Evolutionary conservation across 2,888 invertebrate species (phyloP).

Genomic region (Phengaris arion): DNA sequence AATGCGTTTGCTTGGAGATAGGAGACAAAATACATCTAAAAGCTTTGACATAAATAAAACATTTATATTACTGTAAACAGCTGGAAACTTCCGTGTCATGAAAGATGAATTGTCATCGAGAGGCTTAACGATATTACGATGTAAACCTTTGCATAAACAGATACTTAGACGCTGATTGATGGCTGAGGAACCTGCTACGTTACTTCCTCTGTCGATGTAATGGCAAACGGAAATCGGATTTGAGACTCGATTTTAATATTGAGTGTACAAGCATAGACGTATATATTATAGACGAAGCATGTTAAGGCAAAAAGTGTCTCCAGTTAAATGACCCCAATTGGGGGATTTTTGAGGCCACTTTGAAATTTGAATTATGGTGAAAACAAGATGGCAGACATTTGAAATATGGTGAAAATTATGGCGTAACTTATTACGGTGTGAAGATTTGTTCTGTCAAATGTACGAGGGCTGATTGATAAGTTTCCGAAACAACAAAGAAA

Average conservation of each 20-base stretch:
- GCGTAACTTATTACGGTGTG: too few relatives aligned
- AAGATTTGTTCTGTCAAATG: too few relatives aligned
- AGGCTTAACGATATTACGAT: constrained; percentile 23
- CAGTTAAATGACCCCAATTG: too few relatives aligned
- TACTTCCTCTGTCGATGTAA: constrained; percentile 22
- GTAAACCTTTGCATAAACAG: constrained; percentile 28
- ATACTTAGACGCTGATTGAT: constrained; percentile 28
- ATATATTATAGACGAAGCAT: too few relatives aligned
- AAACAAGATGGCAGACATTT: too few relatives aligned
- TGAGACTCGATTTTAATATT: neutral
- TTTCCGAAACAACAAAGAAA: too few relatives aligned
- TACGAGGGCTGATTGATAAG: too few relatives aligned
- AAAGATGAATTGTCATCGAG: constrained; percentile 18
- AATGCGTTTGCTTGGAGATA: neutral
- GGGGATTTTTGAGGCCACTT: too few relatives aligned
- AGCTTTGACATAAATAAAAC: neutral
- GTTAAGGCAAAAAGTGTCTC: too few relatives aligned
- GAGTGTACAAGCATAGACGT: neutral
- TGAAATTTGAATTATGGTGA: too few relatives aligned
- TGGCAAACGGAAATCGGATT: constrained; percentile 21
- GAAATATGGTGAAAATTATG: too few relatives aligned
- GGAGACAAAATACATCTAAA: neutral
- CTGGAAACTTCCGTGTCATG: constrained; percentile 1
- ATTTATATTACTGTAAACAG: constrained; percentile 2
- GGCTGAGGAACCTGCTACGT: constrained; percentile 16